Conservation (phyloP, 2,113 vertebrate species). For the Lepus americanus region DNA sequence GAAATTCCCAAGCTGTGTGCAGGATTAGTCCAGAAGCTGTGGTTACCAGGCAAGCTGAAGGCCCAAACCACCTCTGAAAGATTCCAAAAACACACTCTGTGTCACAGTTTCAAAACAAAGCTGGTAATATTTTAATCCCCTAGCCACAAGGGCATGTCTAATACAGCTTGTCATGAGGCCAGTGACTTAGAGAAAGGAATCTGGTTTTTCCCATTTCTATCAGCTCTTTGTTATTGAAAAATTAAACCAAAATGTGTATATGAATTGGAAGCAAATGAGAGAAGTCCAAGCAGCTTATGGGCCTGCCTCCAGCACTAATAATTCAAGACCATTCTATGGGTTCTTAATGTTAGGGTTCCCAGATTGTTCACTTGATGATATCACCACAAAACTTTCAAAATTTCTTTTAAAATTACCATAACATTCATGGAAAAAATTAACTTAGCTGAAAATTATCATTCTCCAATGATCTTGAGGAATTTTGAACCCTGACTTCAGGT, state of each 20-base stretch:
- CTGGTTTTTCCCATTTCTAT: conserved; percentile 31
- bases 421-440: conserved; percentile 35
- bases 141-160: conserved; percentile 81
- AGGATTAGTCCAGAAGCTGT: conserved; percentile 86
- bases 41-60: conserved; percentile 86
- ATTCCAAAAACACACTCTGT: conserved; percentile 82
- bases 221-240: conserved; percentile 55
- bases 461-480: not conserved
- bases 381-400: conserved; percentile 55
- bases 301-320: conserved; percentile 40
- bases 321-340: conserved; percentile 11
- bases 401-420: conserved; percentile 43
- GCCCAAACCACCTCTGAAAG: conserved; percentile 85
- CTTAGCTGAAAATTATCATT: conserved; percentile 4
- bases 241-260: not conserved
- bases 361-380: conserved; percentile 56
- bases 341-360: conserved; percentile 62
- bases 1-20: conserved; percentile 87
- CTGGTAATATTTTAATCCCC: conserved; percentile 85
- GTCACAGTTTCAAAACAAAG: conserved; percentile 87
- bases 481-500: not conserved
- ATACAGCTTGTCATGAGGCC: conserved; percentile 69
- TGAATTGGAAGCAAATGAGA: conserved; percentile 1
- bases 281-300: not conserved
- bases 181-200: conserved; percentile 75